Base-by-base conservation (phyloP, 2,113 vertebrate genomes). In the Tauraco erythrolophus region DNA sequence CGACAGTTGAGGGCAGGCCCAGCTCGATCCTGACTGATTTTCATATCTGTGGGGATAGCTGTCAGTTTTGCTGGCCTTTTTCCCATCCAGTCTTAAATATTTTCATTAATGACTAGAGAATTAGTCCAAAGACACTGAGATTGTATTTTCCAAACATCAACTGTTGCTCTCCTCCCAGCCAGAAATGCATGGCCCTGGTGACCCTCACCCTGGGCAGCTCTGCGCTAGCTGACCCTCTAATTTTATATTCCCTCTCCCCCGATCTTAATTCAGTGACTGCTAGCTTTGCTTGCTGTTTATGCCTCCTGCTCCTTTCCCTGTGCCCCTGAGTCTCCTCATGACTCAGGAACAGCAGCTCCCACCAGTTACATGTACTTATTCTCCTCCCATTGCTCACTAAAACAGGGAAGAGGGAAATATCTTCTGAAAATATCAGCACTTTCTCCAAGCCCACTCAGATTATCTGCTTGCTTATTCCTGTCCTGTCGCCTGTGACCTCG, bases 391-490 rank as follows among this genome's bases (percentile, higher is more conserved):
- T 28, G 61, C 69, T n/a, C 88, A n/a, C 57, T 70, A 57, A 79
- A 90, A 96, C 91, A 77, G 30, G 48, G 95, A 97, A 96, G 80
- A 90, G 27, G 51, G 50, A 96, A 94, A 70, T 66, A 86, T 78
- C 80, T 79, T 95, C 89, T 84, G 76, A 94, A 96, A 94, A 92
- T 92, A 94, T 89, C 92, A 97, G 95, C 94, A 89, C 22, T 95
- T 97, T 92, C 72, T 80, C 92, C 83, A 70, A 89, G 72, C 65
- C n/a, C 61, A 84, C 65, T 94, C 72, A 60, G 66, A 64, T 95
- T 17, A 76, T 92, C 92, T 91, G 53, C 75, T 82, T 91, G 94
- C 91, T 92, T 91, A 91, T 92, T 86, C 88, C 64, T 71, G 15
- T 46, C 72, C 92, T 91, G 80, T 39, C 91, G 94, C 54, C 68